Evolutionary conservation across 2,797 vertebrate species (phyloP).

Genomic region (Brachyalestes nurse): DNA sequence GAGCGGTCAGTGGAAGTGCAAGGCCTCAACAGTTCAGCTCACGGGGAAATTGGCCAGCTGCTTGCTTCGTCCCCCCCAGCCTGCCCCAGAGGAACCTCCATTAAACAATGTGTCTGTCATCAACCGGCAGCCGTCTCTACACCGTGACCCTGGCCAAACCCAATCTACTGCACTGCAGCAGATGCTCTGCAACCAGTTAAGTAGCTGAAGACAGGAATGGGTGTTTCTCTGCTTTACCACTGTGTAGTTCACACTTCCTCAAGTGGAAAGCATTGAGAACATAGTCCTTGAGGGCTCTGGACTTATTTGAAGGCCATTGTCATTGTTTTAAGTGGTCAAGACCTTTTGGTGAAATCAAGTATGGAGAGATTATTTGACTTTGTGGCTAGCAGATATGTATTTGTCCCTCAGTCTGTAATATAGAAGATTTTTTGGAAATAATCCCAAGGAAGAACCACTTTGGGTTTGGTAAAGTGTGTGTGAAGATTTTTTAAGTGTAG

Average conservation of each 20-base stretch:
- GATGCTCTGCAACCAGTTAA: constrained; percentile 35
- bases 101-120: constrained; percentile 60
- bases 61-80: constrained; percentile 24
- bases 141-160: constrained; percentile 39
- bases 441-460: background rate
- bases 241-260: constrained; percentile 21
- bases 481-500: too few species aligned
- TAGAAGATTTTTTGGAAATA: too few species aligned
- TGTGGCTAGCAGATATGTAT: constrained; percentile 15
- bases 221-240: background rate
- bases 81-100: constrained; percentile 54
- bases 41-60: constrained; percentile 59
- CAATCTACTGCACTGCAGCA: constrained; percentile 48
- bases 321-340: constrained; percentile 43
- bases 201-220: constrained; percentile 25
- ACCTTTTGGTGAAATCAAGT: constrained; percentile 30
- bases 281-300: constrained; percentile 23
- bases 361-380: constrained; percentile 24
- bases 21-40: constrained; percentile 54
- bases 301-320: constrained; percentile 9
- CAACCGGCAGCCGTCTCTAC: constrained; percentile 41
- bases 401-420: background rate
- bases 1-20: constrained; percentile 45
- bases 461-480: too few species aligned
- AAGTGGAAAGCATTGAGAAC: constrained; percentile 3